Evolutionary conservation across 2,888 invertebrate species (phyloP), one percentile per base, ranked within the genome.

Genomic region (Phrixothrix hirtus): DNA sequence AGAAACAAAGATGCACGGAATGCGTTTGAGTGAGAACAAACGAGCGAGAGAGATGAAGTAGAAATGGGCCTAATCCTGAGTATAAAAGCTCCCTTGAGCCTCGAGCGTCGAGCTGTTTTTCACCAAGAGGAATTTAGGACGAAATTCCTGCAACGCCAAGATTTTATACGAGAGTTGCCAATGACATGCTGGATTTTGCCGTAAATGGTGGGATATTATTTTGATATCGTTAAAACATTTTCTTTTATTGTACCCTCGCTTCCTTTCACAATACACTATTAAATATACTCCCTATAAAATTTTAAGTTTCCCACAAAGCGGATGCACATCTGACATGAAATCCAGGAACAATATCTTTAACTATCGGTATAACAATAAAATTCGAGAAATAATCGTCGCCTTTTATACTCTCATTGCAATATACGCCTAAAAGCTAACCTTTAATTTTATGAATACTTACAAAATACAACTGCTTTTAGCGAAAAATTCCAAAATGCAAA

Each of bases 211-310:
- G 64, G 62, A 64, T 65, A 66, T 66, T 64, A 66, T 66, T 66
- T 65, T 60, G 59, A 60, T 62, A 60, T 64, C 65, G 63, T 68
- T 67, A 66, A 67, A 67, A 65, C 58, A 66, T 64, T 65, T 67
- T 63, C 55, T 58, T 66, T 64, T 64, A 63, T 65, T 60, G 57
- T 37, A 37, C 47, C 47, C 39, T 53, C 53, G 38, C 43, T 47
- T 46, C 34, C 31, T 26, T 47, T 35, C 37, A 43, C 51, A 39
- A 51, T 45, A 39, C 27, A 26, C 45, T 46, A 41, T 51, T 51
- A 51, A 51, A 51, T 45, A 34, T 31, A 51, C 26, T 51, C 25
- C 10, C 26, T 45, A 41, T 46, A 41, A 45, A 34, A 45, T 46
- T 43, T 45, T 41, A 51, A 51, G 45, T 31, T 51, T 38, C 32